Evolutionary conservation across 2,113 vertebrate genomes (phyloP), one percentile per base, ranked within the genome.

Genomic region (Puffinus mauretanicus): DNA sequence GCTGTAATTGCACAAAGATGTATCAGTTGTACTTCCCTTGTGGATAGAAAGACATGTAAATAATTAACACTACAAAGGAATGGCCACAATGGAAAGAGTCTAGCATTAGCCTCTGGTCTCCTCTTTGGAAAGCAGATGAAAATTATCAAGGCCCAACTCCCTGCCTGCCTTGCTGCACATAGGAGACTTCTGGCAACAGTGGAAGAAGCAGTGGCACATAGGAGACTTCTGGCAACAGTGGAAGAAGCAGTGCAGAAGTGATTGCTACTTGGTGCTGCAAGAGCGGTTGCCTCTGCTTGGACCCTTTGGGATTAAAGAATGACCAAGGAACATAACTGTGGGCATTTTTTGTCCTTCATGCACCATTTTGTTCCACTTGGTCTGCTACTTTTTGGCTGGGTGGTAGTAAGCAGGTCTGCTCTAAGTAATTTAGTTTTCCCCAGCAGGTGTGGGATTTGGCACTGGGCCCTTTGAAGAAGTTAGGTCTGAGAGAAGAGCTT

Each of bases 311-410:
- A 44, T 75, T 40, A 44, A 81, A 38, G 80, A 52, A 42, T 16
- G n/a, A 36, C 30, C 46, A 62, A 73, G 60, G 7, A 86, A 13
- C 3, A 2, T 20, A 60, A 80, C 11, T 24, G 19, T 49, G 36
- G 36, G 4, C 0, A 0, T 7, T 34, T 62, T 76, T 88, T 67
- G 12, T 42, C 38, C 18, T 58, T 32, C 17, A 0, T 34, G 8
- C 11, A 9, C 13, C 4, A 2, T 27, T 67, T 82, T 36, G 17
- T 86, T 52, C 61, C 14, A 2, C 34, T n/a, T 64, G 27, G 3
- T 27, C 15, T 58, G 19, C 13, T 77, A 1, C 8, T 27, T 80
- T 64, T 84, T 71, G 64, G 32, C 55, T 70, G 61, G 34, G 38
- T 57, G 42, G 34, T 30, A 26, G 17, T 42, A 54, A 32, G 54